phyloP scores from a whole-genome alignment of 2,888 invertebrate genomes.

The Anoncus sp. region DNA sequence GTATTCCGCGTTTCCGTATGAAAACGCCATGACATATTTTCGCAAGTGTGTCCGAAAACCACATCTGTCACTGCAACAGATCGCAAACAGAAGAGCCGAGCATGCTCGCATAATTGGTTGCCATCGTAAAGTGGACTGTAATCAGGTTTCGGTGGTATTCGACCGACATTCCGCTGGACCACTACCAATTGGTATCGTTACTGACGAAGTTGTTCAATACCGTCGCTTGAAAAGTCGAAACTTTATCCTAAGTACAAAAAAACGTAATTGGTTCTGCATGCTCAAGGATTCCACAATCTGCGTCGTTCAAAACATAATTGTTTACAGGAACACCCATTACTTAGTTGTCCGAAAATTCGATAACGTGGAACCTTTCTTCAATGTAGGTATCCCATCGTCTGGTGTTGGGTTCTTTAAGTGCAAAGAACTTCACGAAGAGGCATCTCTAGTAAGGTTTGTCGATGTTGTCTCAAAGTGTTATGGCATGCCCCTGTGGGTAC shows the following conservation, averaged over 20 bases:
- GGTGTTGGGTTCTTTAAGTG: slow-evolving; percentile 28
- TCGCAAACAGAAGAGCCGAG: slow-evolving; percentile 25
- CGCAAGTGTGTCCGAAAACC: slow-evolving; percentile 15
- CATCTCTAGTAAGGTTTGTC: background rate
- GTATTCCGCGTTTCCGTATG: slow-evolving; percentile 37
- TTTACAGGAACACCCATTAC: background rate
- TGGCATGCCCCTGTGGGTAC: slow-evolving; percentile 9
- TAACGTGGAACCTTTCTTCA: slow-evolving; percentile 14
- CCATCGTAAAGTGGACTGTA: background rate
- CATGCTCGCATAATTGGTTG: background rate
- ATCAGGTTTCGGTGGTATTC: background rate
- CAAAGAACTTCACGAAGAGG: background rate
- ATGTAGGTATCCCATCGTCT: slow-evolving; percentile 21
- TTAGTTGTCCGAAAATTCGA: slow-evolving; percentile 24
- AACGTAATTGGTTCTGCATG: slow-evolving; percentile 16
- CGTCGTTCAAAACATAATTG: slow-evolving; percentile 20
- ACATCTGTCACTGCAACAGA: slow-evolving; percentile 16
- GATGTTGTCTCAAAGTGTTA: slow-evolving; percentile 26
- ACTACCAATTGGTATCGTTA: background rate
- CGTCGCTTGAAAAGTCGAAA: slow-evolving; percentile 6
- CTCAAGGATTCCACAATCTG: slow-evolving; percentile 23
- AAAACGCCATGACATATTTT: slow-evolving; percentile 32
- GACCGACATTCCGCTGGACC: slow-evolving; percentile 14
- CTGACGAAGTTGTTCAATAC: slow-evolving; percentile 10
- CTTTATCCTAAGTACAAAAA: background rate